These are phyloP conservation scores for Trichomalopsis sarcophagae DNA, from an alignment of 1,140 invertebrate genomes.

Conservation along the genomic window DNA sequence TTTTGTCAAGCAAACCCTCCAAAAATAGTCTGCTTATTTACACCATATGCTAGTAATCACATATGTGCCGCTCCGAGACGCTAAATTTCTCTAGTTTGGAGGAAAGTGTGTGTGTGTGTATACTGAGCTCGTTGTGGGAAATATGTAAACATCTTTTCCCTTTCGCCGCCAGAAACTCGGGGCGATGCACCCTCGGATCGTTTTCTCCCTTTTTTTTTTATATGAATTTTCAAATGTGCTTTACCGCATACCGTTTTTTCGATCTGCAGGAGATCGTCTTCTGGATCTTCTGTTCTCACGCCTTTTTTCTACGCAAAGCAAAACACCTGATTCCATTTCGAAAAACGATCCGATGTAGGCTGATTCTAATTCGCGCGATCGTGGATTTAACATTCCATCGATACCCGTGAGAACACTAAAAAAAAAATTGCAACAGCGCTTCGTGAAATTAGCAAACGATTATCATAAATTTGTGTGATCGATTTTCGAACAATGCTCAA, in stretches of 20 bases:
- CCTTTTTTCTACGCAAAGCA: not conserved
- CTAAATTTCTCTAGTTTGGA: not conserved
- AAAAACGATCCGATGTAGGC: not conserved
- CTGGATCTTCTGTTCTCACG: not conserved
- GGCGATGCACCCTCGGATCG: not conserved
- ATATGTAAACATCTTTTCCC: conserved; percentile 37
- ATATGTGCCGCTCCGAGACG: not conserved
- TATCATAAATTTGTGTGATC: not conserved
- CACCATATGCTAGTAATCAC: conserved; percentile 35
- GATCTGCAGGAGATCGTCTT: not conserved
- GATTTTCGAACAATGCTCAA: not conserved
- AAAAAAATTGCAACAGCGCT: too few relatives aligned
- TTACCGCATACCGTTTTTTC: not conserved
- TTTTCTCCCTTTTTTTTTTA: conserved; percentile 18
- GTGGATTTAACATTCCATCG: not conserved
- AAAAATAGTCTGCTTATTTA: conserved; percentile 38
- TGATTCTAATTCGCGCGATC: not conserved
- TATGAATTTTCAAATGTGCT: not conserved
- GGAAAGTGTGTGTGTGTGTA: conserved; percentile 7
- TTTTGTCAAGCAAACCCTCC: not conserved
- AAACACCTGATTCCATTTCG: conserved; percentile 7
- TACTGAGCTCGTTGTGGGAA: conserved; percentile 11
- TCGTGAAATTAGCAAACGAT: not conserved
- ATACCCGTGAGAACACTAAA: not conserved
- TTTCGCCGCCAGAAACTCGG: not conserved